A percentile compares a stretch with the other conserved stretches of the same genome.
These are phyloP conservation scores for Phrynocephalus versicolor DNA, from an alignment of 2,113 vertebrate species.

Conservation along the genomic window DNA sequence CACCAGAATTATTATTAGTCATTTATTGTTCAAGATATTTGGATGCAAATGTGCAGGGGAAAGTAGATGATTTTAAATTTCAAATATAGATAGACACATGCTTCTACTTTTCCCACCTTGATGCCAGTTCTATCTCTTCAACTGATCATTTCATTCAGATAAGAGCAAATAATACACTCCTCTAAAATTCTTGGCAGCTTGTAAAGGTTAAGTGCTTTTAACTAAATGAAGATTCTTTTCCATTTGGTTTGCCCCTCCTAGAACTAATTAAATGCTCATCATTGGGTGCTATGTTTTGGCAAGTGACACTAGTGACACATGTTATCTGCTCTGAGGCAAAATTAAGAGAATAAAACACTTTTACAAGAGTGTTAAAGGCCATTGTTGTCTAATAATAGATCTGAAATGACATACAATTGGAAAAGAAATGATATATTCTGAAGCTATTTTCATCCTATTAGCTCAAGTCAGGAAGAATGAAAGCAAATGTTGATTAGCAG, in stretches of 20 bases:
- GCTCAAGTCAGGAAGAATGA: constrained; percentile 74
- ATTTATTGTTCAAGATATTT: neutral
- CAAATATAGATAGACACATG: neutral
- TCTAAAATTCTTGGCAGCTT: constrained; percentile 23
- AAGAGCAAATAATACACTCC: constrained; percentile 27
- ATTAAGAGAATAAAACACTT: constrained; percentile 65
- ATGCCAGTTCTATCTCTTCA: neutral
- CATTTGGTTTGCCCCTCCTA: constrained; percentile 30
- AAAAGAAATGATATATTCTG: constrained; percentile 68
- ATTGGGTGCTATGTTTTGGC: constrained; percentile 13
- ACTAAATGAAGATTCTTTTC: constrained; percentile 31
- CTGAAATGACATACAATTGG: constrained; percentile 70
- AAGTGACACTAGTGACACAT: constrained; percentile 45
- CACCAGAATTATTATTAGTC: neutral
- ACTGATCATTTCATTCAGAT: constrained; percentile 1
- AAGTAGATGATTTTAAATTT: neutral
- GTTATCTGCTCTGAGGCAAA: constrained; percentile 59
- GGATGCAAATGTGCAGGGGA: neutral
- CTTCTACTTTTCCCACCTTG: neutral
- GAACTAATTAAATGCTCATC: constrained; percentile 54
- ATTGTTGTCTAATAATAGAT: constrained; percentile 66
- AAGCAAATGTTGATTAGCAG: constrained; percentile 64
- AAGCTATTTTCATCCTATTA: constrained; percentile 78
- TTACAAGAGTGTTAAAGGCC: constrained; percentile 70
- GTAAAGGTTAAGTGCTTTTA: constrained; percentile 27